These are phyloP conservation scores for Eupithecia dodoneata DNA, from an alignment of 2,888 invertebrate genomes.

Conservation along the genomic window DNA sequence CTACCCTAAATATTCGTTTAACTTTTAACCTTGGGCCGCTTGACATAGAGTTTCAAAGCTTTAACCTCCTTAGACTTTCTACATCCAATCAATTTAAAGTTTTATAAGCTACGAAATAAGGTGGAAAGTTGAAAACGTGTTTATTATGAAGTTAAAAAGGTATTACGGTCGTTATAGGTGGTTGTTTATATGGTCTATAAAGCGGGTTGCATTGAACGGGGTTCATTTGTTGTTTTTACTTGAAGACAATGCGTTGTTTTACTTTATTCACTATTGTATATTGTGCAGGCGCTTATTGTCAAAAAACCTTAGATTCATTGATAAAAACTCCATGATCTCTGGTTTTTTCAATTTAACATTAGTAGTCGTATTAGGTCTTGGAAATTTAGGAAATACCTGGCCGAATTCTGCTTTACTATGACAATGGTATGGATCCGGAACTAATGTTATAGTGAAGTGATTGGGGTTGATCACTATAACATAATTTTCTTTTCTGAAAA, in stretches of 20 bases:
- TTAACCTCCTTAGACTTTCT: background rate
- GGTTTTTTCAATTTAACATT: background rate
- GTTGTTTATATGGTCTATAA: constrained; percentile 39
- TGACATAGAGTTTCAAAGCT: background rate
- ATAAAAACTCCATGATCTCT: background rate
- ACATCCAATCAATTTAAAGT: constrained; percentile 18
- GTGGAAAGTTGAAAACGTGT: constrained; percentile 14
- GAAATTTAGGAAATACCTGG: background rate
- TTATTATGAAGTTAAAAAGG: constrained; percentile 32
- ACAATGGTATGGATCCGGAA: too few relatives aligned
- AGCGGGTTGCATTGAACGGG: constrained; percentile 27
- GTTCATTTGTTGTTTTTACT: constrained; percentile 30
- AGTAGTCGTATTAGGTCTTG: background rate
- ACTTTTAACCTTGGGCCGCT: constrained; percentile 2
- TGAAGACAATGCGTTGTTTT: constrained; percentile 34
- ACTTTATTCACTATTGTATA: background rate
- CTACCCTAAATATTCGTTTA: constrained; percentile 2
- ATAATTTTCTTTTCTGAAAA: too few relatives aligned
- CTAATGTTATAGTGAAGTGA: too few relatives aligned
- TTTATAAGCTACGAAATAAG: constrained; percentile 12
- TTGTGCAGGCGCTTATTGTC: background rate
- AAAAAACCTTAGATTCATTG: background rate
- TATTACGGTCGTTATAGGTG: constrained; percentile 29
- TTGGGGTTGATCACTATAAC: too few relatives aligned
- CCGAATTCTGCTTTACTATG: too few relatives aligned